Evolutionary conservation across 2,113 vertebrate genomes (phyloP).

Genomic region (Dendropsophus ebraccatus): DNA sequence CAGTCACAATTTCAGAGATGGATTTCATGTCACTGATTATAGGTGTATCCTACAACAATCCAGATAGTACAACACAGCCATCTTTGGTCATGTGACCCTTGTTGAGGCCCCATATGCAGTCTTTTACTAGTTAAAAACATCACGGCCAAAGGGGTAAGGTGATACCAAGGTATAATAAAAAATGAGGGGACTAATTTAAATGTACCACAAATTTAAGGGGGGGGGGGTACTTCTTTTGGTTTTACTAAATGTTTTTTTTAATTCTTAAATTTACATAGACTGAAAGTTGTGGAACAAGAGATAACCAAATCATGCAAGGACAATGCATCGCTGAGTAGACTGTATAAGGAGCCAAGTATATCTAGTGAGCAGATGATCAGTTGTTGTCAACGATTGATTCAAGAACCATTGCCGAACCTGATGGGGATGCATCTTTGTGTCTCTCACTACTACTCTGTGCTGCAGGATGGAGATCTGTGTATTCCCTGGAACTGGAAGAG

Average conservation of each 20-base stretch:
- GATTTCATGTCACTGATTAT: too few relatives aligned
- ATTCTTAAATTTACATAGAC: slow-evolving; percentile 68
- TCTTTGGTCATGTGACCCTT: too few relatives aligned
- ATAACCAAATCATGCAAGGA: slow-evolving; percentile 74
- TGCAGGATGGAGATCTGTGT: slow-evolving; percentile 94
- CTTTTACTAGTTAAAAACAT: too few relatives aligned
- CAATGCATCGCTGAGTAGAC: slow-evolving; percentile 77
- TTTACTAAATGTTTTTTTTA: too few relatives aligned
- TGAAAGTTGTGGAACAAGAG: slow-evolving; percentile 80
- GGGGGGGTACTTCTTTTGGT: too few relatives aligned
- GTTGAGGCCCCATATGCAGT: too few relatives aligned
- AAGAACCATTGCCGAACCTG: slow-evolving; percentile 74
- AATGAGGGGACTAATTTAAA: background rate
- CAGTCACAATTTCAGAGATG: too few relatives aligned
- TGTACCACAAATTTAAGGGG: too few relatives aligned
- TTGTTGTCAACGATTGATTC: slow-evolving; percentile 84
- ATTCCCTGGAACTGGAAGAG: slow-evolving; percentile 96
- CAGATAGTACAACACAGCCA: too few relatives aligned
- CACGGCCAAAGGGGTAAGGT: too few relatives aligned
- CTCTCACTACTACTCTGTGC: slow-evolving; percentile 91
- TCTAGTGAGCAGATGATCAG: slow-evolving; percentile 86
- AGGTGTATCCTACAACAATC: too few relatives aligned
- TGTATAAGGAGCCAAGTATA: slow-evolving; percentile 91
- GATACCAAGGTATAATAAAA: too few relatives aligned
- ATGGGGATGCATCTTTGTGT: slow-evolving; percentile 86